Base-by-base conservation (phyloP, 2,797 vertebrate genomes). In the Poeciliopsis turneri region DNA sequence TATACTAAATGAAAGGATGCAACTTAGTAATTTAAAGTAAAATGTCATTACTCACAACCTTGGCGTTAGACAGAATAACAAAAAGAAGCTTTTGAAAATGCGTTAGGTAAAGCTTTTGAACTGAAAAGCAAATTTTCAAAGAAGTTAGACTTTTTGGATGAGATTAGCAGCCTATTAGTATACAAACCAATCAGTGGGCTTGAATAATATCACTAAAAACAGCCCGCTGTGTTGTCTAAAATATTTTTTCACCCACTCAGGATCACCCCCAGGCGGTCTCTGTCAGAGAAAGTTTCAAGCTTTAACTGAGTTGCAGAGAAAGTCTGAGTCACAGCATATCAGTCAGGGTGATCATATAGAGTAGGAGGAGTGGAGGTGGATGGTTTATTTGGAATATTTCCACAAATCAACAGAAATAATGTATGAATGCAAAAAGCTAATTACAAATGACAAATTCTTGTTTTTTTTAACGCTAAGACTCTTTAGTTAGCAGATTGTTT, bases 241-340 rank as follows among this genome's bases (percentile, higher is more conserved):
- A 75, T 20, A 47, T 47, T 43, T 76, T 23, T 28, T 13, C 41
- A 25, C 47, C 33, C 25, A 53, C 36, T 77, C 15, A 23, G 28
- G 28, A 12, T 75, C 75, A 68, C 45, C 57, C 28, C 28, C n/a
- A 47, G 45, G 45, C 45, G 1, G 0, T 76, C 28, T 66, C 7
- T 11, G 47, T 25, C 2, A 53, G 46, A 36, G 16, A 39, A 77
- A 77, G 39, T 41, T 28, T 43, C 1, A 28, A 18, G 47, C 57
- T 70, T 69, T 51, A 10, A 76, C 59, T 1, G 15, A 68, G 25
- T 23, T 77, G 13, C 75, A 51, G 30, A 51, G 33, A 69, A 25
- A 68, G 46, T 39, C 16, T 76, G 75, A 76, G 59, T 76, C 61
- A 68, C n/a, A 43, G 55, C 28, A 28, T n/a, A 23, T 30, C 8